phyloP scores from a whole-genome alignment of 2,888 invertebrate species.

The Diogma glabrata region DNA sequence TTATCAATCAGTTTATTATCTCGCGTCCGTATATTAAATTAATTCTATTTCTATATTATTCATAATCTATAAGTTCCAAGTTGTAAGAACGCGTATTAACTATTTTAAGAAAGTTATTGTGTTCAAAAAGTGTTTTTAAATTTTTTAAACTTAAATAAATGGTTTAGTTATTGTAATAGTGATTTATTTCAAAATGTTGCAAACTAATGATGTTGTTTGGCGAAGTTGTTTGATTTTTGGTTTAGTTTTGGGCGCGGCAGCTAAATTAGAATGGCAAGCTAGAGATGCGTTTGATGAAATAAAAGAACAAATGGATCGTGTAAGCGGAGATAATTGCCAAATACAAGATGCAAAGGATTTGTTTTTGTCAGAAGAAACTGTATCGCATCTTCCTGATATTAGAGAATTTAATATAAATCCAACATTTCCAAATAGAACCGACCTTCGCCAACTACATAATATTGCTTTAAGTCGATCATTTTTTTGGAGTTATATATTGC shows the following conservation, averaged over 20 bases:
- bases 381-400: slow-evolving; percentile 86
- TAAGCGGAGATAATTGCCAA: slow-evolving; percentile 78
- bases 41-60: too few species aligned
- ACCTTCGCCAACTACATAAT: slow-evolving; percentile 85
- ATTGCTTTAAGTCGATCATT: slow-evolving; percentile 93
- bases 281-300: slow-evolving; percentile 86
- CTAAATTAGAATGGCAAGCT: slow-evolving; percentile 86
- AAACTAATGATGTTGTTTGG: slow-evolving; percentile 24
- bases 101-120: too few species aligned
- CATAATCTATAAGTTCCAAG: too few species aligned
- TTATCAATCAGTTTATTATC: too few species aligned
- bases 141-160: too few species aligned
- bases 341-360: slow-evolving; percentile 77
- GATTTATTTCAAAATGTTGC: slow-evolving; percentile 7
- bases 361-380: slow-evolving; percentile 68
- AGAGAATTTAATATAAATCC: slow-evolving; percentile 92
- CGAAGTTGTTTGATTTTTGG: slow-evolving; percentile 32
- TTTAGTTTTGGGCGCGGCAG: slow-evolving; percentile 51
- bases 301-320: slow-evolving; percentile 68
- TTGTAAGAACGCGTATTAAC: too few species aligned
- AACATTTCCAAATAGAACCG: slow-evolving; percentile 88
- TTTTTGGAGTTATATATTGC: slow-evolving; percentile 90
- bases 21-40: too few species aligned
- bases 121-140: too few species aligned
- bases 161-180: too few species aligned